Evolutionary conservation across 2,888 invertebrate species (phyloP).

Genomic region (Acanthopleura granulata): DNA sequence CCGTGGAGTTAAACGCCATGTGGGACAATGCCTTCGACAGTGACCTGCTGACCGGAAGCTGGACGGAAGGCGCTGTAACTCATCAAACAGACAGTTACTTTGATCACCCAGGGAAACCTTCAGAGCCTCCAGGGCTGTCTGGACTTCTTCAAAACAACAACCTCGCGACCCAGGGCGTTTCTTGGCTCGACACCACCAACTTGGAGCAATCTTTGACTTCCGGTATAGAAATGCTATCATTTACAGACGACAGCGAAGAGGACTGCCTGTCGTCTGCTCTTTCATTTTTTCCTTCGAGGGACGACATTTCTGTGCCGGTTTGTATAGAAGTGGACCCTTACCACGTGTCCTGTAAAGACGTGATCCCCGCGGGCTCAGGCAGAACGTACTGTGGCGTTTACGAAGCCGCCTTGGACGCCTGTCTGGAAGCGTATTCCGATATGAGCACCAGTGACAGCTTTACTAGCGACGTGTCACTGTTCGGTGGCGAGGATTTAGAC

Average conservation of each 20-base stretch:
- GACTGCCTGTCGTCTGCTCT: background rate
- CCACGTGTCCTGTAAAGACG: conserved; percentile 9
- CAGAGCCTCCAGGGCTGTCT: background rate
- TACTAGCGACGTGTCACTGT: background rate
- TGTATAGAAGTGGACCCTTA: conserved; percentile 2
- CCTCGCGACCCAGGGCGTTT: background rate
- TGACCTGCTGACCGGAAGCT: background rate
- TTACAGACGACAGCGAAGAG: conserved; percentile 11
- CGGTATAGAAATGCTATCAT: conserved; percentile 10
- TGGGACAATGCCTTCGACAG: conserved; percentile 5
- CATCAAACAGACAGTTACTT: background rate
- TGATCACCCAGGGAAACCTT: background rate
- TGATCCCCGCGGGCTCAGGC: background rate
- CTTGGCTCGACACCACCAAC: conserved; percentile 6
- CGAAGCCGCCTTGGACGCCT: conserved; percentile 10
- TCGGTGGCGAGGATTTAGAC: background rate
- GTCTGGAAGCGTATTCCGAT: background rate
- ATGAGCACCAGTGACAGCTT: background rate
- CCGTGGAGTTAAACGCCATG: conserved; percentile 14
- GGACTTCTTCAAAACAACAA: background rate
- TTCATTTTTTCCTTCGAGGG: background rate
- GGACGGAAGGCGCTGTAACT: background rate
- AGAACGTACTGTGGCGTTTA: conserved; percentile 12
- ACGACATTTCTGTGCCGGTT: background rate
- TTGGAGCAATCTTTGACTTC: conserved; percentile 6